Percentiles rank a stretch among this genome's conserved stretches.
These are phyloP conservation scores for Sebastes minor DNA, from an alignment of 2,797 vertebrate species.

Conservation along the genomic window DNA sequence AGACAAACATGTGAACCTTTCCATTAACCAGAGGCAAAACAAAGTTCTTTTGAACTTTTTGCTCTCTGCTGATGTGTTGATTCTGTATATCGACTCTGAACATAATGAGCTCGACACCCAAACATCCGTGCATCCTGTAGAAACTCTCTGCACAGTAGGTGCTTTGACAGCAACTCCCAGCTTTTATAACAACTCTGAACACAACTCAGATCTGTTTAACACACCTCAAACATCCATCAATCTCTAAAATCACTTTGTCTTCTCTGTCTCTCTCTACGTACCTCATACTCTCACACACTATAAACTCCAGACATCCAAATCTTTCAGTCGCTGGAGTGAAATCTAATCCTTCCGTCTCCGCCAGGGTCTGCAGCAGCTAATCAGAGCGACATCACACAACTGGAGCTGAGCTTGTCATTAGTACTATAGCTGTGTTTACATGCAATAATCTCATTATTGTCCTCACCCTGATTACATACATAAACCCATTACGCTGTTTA, in stretches of 20 bases:
- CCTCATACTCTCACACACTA: not conserved
- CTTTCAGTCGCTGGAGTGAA: slow-evolving; percentile 49
- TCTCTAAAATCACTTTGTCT: slow-evolving; percentile 38
- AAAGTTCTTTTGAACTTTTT: not conserved
- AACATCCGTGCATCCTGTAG: slow-evolving; percentile 24
- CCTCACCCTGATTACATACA: slow-evolving; percentile 56
- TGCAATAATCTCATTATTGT: slow-evolving; percentile 64
- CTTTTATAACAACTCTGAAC: slow-evolving; percentile 39
- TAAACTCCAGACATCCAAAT: slow-evolving; percentile 7
- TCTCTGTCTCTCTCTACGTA: not conserved
- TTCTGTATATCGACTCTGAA: slow-evolving; percentile 10
- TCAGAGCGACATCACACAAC: slow-evolving; percentile 53
- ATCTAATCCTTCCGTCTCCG: slow-evolving; percentile 52
- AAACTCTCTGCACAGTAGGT: slow-evolving; percentile 28
- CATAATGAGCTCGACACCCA: slow-evolving; percentile 27
- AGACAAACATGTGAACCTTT: not conserved
- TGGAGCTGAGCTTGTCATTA: slow-evolving; percentile 56
- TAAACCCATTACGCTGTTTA: slow-evolving; percentile 66
- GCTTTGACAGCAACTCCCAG: slow-evolving; percentile 30
- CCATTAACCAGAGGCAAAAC: not conserved
- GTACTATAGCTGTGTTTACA: slow-evolving; percentile 54
- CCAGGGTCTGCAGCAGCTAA: slow-evolving; percentile 53
- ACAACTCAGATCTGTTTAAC: slow-evolving; percentile 37
- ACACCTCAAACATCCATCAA: slow-evolving; percentile 42
- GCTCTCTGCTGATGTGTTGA: slow-evolving; percentile 27